phyloP scores from a whole-genome alignment of 2,113 vertebrate species.

The Varanus salvator region DNA sequence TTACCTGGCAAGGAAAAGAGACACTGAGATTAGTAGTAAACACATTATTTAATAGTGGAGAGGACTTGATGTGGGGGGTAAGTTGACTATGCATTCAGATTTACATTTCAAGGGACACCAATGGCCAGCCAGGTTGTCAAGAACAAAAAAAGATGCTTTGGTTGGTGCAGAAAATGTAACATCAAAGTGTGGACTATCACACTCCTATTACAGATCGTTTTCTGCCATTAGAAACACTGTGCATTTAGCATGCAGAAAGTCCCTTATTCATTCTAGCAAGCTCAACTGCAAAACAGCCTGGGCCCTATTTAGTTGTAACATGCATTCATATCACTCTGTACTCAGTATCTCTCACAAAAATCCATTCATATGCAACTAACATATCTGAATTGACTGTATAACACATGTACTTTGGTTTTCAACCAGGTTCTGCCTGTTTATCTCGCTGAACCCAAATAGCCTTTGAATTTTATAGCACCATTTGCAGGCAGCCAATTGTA shows the following conservation, averaged over 20 bases:
- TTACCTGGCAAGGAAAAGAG: neutral
- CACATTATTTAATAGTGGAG: neutral
- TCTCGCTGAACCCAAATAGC: neutral
- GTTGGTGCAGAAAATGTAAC: neutral
- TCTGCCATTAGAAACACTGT: neutral
- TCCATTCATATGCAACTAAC: too few relatives aligned
- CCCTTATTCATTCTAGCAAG: neutral
- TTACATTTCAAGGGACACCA: neutral
- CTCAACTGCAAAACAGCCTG: neutral
- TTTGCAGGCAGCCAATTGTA: neutral
- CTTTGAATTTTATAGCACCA: neutral
- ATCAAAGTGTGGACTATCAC: neutral
- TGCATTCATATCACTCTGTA: neutral
- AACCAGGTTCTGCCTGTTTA: neutral
- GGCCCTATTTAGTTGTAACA: neutral
- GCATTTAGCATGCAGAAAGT: neutral
- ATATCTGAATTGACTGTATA: neutral
- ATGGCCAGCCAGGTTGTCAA: neutral
- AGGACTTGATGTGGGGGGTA: neutral
- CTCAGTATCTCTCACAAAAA: neutral
- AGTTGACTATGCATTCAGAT: neutral
- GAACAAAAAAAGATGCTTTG: neutral
- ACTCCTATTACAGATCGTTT: neutral
- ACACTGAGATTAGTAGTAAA: neutral
- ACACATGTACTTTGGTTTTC: neutral